Conservation (phyloP, 1,140 invertebrate genomes). For the Cotesia chilonis region DNA sequence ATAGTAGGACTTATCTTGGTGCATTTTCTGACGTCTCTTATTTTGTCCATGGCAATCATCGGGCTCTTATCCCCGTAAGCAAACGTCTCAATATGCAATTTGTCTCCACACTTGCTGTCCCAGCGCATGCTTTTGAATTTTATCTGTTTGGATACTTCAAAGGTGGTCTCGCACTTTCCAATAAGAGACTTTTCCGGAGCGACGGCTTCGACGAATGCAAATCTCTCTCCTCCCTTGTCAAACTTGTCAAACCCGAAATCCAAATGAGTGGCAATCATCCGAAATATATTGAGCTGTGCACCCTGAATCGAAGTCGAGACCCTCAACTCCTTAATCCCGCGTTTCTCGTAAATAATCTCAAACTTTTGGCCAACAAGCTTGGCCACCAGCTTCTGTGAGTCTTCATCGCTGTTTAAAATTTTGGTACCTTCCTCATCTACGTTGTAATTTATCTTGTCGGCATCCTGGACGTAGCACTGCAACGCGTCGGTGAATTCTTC, state of each 20-base stretch:
- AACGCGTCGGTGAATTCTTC: conserved; percentile 6
- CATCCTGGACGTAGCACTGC: conserved; percentile 19
- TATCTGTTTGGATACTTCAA: conserved; percentile 30
- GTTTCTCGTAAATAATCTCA: conserved; percentile 28
- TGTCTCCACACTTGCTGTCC: conserved; percentile 22
- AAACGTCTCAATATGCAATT: conserved; percentile 32
- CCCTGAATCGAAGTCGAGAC: neutral
- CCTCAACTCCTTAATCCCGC: conserved; percentile 14
- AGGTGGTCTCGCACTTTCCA: conserved; percentile 27
- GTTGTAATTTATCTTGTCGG: neutral
- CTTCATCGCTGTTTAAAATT: neutral
- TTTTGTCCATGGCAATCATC: conserved; percentile 33
- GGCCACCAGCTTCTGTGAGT: neutral
- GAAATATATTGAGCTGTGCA: neutral
- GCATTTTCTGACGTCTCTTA: conserved; percentile 26
- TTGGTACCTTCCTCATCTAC: neutral
- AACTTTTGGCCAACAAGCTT: conserved; percentile 10
- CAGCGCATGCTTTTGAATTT: conserved; percentile 20
- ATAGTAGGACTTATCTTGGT: conserved; percentile 4
- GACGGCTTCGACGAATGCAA: conserved; percentile 20
- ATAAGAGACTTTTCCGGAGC: conserved; percentile 21
- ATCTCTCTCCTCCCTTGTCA: conserved; percentile 28
- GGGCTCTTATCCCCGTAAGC: conserved; percentile 32
- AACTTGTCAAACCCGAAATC: conserved; percentile 29
- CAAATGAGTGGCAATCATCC: conserved; percentile 15